Evolutionary conservation across 1,140 invertebrate genomes (phyloP).

Genomic region (Odontomachus brunneus): DNA sequence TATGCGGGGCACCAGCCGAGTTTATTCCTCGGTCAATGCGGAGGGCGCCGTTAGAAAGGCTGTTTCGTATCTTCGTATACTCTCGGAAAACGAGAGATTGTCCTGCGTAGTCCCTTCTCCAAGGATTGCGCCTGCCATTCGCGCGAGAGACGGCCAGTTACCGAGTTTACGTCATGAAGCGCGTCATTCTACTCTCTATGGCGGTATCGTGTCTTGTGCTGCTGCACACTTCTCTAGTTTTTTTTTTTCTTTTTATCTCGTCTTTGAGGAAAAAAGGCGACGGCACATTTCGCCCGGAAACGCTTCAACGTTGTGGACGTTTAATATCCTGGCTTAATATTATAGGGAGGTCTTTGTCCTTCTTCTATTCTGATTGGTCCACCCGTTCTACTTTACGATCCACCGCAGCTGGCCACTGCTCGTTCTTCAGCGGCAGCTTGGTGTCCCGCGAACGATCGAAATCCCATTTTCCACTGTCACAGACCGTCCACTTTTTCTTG

Average conservation of each 20-base stretch:
- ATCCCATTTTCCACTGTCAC: conserved; percentile 76
- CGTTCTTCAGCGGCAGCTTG: conserved; percentile 63
- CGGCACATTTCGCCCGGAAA: conserved; percentile 56
- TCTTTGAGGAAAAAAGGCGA: conserved; percentile 11
- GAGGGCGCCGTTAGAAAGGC: conserved; percentile 30
- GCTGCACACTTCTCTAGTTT: background rate
- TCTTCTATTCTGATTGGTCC: conserved; percentile 64
- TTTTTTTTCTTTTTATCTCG: background rate
- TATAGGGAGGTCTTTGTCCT: conserved; percentile 68
- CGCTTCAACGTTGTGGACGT: conserved; percentile 62
- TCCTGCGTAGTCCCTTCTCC: background rate
- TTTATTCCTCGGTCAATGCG: conserved; percentile 33
- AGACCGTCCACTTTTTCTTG: conserved; percentile 62
- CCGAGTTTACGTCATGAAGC: conserved; percentile 40
- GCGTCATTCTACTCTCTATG: conserved; percentile 32
- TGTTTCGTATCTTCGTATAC: conserved; percentile 33
- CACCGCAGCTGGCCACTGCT: conserved; percentile 65
- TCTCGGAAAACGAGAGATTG: conserved; percentile 15
- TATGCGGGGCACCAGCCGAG: conserved; percentile 41
- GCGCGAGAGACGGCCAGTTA: conserved; percentile 27
- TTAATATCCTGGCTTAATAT: conserved; percentile 76
- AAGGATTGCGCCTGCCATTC: conserved; percentile 30
- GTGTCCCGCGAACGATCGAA: conserved; percentile 71
- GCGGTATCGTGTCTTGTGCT: background rate
- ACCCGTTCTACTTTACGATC: conserved; percentile 68